phyloP scores from a whole-genome alignment of 2,888 invertebrate genomes.

The Micropterix aruncella region DNA sequence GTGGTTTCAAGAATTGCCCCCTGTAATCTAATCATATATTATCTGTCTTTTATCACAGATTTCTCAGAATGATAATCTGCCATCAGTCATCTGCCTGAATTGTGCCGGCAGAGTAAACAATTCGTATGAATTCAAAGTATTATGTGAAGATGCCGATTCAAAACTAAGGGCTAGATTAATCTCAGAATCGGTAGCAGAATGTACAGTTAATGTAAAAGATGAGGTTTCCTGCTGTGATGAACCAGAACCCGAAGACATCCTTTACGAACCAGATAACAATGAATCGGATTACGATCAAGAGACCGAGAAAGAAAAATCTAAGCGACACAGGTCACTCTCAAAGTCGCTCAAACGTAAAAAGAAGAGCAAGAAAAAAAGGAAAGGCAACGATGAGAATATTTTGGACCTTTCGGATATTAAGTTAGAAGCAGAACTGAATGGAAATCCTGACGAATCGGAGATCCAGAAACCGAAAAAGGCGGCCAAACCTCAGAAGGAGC shows the following conservation, averaged over 20 bases:
- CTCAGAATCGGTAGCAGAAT: background rate
- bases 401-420: conserved; percentile 2
- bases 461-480: conserved; percentile 10
- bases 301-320: background rate
- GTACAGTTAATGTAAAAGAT: too few relatives aligned
- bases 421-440: background rate
- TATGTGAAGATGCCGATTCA: conserved; percentile 10
- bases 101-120: conserved; percentile 8
- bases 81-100: conserved; percentile 9
- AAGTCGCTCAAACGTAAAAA: background rate
- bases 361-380: too few relatives aligned
- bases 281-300: background rate
- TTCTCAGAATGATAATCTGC: conserved; percentile 8
- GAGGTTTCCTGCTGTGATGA: too few relatives aligned
- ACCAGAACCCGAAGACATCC: background rate
- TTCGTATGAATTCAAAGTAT: conserved; percentile 11
- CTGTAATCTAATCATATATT: background rate
- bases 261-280: background rate
- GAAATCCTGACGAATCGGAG: background rate
- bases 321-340: background rate
- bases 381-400: too few relatives aligned
- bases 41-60: conserved; percentile 8
- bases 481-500: conserved; percentile 19
- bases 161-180: conserved; percentile 6
- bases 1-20: background rate